A percentile compares a stretch with the other conserved stretches of the same genome.
These are phyloP conservation scores for Meteorus colon DNA, from an alignment of 2,888 invertebrate genomes.

Conservation along the genomic window DNA sequence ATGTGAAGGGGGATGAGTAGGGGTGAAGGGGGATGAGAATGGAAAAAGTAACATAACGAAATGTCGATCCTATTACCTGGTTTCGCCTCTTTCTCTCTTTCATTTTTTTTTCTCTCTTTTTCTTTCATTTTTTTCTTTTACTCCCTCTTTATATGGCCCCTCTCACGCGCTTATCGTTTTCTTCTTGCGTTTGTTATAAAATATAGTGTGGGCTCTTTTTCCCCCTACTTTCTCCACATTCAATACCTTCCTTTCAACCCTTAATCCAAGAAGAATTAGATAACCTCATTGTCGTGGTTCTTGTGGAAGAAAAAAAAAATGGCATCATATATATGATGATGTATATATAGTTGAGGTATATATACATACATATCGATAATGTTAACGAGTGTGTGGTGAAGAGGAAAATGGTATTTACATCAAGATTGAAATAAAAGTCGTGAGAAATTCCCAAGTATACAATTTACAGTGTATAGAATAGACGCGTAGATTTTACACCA, in stretches of 20 bases:
- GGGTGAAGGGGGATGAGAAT: conserved; percentile 66
- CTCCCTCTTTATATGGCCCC: conserved; percentile 27
- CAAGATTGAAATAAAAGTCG: conserved; percentile 12
- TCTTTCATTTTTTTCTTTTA: neutral
- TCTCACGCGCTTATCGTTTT: conserved; percentile 42
- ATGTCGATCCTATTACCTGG: conserved; percentile 73
- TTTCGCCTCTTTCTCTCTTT: conserved; percentile 49
- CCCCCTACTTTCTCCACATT: conserved; percentile 2
- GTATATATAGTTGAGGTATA: conserved; percentile 22
- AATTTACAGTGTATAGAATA: conserved; percentile 4
- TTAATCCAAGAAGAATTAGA: conserved; percentile 71
- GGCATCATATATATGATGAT: conserved; percentile 29
- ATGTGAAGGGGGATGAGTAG: conserved; percentile 47
- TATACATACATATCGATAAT: conserved; percentile 31
- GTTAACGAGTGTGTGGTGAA: conserved; percentile 16
- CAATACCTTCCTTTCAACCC: conserved; percentile 60
- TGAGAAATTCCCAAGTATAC: conserved; percentile 13
- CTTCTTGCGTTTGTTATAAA: conserved; percentile 2
- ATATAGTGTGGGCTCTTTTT: conserved; percentile 1
- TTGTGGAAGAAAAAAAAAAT: conserved; percentile 53
- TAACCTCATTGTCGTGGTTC: conserved; percentile 70
- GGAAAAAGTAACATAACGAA: conserved; percentile 73
- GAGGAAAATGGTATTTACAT: conserved; percentile 16
- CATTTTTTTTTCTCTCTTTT: neutral
- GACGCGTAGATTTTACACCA: conserved; percentile 11